These are phyloP conservation scores for Drosophila aff. DNA, from an alignment of 1,140 invertebrate species.

Conservation along the genomic window DNA sequence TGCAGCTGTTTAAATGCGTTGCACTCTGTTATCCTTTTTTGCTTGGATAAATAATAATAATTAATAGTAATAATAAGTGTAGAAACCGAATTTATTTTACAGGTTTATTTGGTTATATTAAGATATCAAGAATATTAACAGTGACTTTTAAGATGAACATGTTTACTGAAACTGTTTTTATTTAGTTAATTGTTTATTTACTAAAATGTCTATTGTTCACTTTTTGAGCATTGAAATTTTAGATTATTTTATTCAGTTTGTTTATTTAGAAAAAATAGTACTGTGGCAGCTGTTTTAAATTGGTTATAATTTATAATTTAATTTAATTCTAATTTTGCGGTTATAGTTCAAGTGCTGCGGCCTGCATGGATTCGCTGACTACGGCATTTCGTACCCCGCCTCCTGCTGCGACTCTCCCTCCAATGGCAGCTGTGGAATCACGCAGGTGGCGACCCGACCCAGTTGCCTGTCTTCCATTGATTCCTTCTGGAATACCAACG, in stretches of 20 bases:
- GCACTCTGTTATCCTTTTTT: too few species aligned
- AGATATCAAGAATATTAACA: too few species aligned
- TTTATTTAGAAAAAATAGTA: neutral
- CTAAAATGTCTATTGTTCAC: neutral
- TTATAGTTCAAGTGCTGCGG: conserved; percentile 89
- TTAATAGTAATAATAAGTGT: too few species aligned
- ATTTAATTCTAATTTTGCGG: conserved; percentile 15
- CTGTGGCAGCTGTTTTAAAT: too few species aligned
- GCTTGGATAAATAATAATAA: too few species aligned
- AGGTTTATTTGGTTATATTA: too few species aligned
- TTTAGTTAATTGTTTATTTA: neutral
- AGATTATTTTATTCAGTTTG: neutral
- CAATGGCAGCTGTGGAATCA: conserved; percentile 72
- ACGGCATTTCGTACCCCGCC: conserved; percentile 62
- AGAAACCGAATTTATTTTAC: too few species aligned
- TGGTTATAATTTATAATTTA: neutral
- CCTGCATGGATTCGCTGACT: conserved; percentile 85
- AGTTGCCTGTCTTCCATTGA: conserved; percentile 85
- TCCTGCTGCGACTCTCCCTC: conserved; percentile 84
- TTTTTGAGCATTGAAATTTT: neutral
- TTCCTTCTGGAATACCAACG: conserved; percentile 85
- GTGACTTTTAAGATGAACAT: too few species aligned
- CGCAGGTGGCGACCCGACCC: conserved; percentile 68
- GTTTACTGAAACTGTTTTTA: neutral
- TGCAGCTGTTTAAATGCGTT: too few species aligned